Conservation (phyloP, 2,888 invertebrate species). For the Prosopocoilus inquinatus region DNA sequence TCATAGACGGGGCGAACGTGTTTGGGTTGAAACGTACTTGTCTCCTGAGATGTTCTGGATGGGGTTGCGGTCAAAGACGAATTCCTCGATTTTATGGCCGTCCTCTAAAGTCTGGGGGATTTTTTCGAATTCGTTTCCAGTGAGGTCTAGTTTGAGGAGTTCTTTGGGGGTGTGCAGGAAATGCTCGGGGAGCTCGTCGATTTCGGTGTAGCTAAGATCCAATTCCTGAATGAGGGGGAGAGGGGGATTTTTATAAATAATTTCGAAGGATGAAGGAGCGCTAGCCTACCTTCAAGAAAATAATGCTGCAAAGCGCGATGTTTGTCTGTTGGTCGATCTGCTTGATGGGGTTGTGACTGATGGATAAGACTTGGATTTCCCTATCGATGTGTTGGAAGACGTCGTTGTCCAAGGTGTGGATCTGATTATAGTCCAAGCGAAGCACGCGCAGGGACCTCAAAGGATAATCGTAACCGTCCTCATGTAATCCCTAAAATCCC, state of each 20-base stretch:
- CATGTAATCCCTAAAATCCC: constrained; percentile 57
- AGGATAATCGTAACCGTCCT: constrained; percentile 60
- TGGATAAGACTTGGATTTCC: constrained; percentile 63
- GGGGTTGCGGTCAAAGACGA: constrained; percentile 71
- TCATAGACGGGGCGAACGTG: neutral
- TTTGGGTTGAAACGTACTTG: constrained; percentile 39
- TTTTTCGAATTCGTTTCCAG: constrained; percentile 60
- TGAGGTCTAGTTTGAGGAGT: constrained; percentile 65
- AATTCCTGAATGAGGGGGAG: constrained; percentile 55
- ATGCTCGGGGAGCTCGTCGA: constrained; percentile 61
- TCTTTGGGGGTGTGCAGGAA: constrained; percentile 67
- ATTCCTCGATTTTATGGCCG: constrained; percentile 58
- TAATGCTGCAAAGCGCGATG: constrained; percentile 65
- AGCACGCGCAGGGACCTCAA: constrained; percentile 58
- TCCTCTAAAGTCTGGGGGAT: constrained; percentile 63
- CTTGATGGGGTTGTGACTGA: constrained; percentile 73
- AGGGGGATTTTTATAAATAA: no score
- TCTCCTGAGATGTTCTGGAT: constrained; percentile 56
- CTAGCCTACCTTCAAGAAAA: constrained; percentile 60
- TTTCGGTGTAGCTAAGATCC: constrained; percentile 66
- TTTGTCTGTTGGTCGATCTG: constrained; percentile 63
- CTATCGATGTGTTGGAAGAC: constrained; percentile 71
- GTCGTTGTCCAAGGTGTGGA: constrained; percentile 69
- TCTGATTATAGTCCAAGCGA: constrained; percentile 66
- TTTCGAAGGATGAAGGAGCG: no score